Conservation (phyloP, 2,113 vertebrate genomes). For the Ailurus styani region DNA sequence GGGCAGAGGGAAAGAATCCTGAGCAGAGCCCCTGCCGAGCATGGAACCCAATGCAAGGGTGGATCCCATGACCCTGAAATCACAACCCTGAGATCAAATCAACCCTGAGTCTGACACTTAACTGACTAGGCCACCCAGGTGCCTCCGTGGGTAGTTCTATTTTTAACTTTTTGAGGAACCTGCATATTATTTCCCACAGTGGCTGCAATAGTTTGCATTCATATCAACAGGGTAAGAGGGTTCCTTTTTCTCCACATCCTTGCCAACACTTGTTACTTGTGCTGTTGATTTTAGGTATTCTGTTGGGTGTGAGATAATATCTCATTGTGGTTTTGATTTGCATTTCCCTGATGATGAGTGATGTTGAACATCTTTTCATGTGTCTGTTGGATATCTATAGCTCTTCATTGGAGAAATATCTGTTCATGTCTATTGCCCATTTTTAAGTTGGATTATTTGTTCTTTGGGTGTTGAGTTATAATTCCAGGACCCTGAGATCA, state of each 20-base stretch:
- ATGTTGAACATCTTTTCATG: too few relatives aligned
- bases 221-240: background rate
- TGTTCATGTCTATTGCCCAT: too few relatives aligned
- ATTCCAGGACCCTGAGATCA: too few relatives aligned
- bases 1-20: background rate
- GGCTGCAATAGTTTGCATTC: background rate
- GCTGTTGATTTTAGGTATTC: background rate
- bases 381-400: too few relatives aligned
- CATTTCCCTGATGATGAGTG: background rate
- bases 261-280: background rate
- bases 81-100: background rate
- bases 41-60: background rate
- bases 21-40: accelerated
- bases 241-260: background rate
- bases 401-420: too few relatives aligned
- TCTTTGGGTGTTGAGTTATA: background rate
- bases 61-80: background rate
- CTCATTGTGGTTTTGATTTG: background rate
- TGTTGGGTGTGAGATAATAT: background rate
- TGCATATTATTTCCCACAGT: background rate
- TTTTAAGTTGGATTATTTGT: background rate
- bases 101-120: background rate
- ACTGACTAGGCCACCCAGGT: background rate
- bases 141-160: background rate
- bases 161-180: background rate